A percentile compares a stretch with the other conserved stretches of the same genome.
These are phyloP conservation scores for Callipepla californica DNA, from an alignment of 2,113 vertebrate genomes.

Conservation along the genomic window DNA sequence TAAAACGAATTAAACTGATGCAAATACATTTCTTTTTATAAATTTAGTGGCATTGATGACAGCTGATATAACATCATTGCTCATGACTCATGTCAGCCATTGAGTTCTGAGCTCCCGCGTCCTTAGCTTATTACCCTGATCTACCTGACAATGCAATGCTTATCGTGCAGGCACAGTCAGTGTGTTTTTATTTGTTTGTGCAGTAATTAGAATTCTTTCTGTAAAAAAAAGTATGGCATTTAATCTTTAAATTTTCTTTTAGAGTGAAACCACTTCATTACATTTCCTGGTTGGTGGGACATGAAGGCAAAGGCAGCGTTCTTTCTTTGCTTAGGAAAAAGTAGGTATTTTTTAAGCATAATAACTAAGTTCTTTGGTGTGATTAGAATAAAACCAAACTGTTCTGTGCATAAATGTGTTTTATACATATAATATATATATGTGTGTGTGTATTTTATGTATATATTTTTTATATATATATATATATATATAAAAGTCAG, in stretches of 20 bases:
- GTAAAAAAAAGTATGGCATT: not conserved
- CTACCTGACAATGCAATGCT: conserved; percentile 39
- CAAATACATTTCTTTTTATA: not conserved
- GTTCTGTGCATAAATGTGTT: not conserved
- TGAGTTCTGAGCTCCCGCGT: not conserved
- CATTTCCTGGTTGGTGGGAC: conserved; percentile 96
- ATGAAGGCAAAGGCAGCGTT: conserved; percentile 95
- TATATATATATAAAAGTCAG: not conserved
- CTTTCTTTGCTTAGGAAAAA: conserved; percentile 92
- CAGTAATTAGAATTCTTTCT: not conserved
- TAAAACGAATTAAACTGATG: not conserved
- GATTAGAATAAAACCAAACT: not conserved
- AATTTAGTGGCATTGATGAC: not conserved
- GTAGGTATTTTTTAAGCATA: conserved; percentile 76
- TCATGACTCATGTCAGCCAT: conserved; percentile 23
- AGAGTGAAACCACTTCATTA: conserved; percentile 98
- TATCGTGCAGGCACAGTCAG: not conserved
- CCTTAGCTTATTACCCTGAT: conserved; percentile 8
- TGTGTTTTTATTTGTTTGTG: not conserved
- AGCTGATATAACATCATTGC: not conserved
- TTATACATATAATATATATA: not conserved
- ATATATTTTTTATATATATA: too few species aligned
- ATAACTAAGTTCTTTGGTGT: not conserved
- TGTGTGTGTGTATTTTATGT: too few species aligned
- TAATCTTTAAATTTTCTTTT: conserved; percentile 36